Evolutionary conservation across 2,797 vertebrate species (phyloP).

Genomic region (Epinephelus malabaricus): DNA sequence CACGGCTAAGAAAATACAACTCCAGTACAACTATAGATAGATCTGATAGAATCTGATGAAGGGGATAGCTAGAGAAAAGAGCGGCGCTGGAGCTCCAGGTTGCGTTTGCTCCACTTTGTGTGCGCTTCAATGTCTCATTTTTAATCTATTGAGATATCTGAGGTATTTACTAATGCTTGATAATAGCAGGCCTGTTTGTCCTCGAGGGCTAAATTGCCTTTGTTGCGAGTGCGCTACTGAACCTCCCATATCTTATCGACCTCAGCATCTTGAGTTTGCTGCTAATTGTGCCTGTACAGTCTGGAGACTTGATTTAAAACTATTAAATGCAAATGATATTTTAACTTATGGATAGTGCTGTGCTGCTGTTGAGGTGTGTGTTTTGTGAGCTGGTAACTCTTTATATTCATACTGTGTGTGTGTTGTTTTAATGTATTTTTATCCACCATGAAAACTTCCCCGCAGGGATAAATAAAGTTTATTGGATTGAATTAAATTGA

Average conservation of each 20-base stretch:
- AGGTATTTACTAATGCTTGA: slow-evolving; percentile 7
- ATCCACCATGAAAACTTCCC: slow-evolving; percentile 67
- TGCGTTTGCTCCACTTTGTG: slow-evolving; percentile 34
- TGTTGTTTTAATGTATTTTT: slow-evolving; percentile 73
- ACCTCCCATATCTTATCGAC: neutral
- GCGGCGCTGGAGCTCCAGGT: slow-evolving; percentile 29
- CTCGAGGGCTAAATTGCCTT: neutral
- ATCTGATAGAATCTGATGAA: slow-evolving; percentile 59
- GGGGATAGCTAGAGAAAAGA: slow-evolving; percentile 21
- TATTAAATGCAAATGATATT: neutral
- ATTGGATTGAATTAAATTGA: slow-evolving; percentile 76
- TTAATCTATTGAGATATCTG: slow-evolving; percentile 16
- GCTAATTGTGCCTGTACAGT: slow-evolving; percentile 1
- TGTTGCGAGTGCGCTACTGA: slow-evolving; percentile 5
- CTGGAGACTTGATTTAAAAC: slow-evolving; percentile 4
- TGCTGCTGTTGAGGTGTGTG: neutral
- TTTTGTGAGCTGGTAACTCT: slow-evolving; percentile 33
- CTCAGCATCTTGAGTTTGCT: neutral
- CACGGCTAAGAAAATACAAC: slow-evolving; percentile 50
- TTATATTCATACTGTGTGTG: slow-evolving; percentile 52
- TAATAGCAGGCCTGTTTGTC: neutral
- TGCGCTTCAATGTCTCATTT: slow-evolving; percentile 7
- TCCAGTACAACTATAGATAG: slow-evolving; percentile 56
- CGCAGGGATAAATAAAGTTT: slow-evolving; percentile 75
- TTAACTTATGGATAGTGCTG: neutral